These are phyloP conservation scores for Avahi laniger DNA, from an alignment of 2,797 vertebrate species.

Conservation along the genomic window DNA sequence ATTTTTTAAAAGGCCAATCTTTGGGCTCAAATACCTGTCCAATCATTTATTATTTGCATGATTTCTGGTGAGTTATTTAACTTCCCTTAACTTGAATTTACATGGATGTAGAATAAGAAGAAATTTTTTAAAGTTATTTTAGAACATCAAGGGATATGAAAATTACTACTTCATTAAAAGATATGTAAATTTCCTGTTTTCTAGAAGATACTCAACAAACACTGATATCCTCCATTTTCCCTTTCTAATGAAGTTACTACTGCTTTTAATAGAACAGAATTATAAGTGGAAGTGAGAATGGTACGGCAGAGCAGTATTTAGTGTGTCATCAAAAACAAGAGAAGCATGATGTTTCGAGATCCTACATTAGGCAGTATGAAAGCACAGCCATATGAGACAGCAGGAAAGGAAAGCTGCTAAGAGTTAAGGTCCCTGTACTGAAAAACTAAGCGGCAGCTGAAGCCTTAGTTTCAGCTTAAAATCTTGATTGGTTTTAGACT, in stretches of 20 bases:
- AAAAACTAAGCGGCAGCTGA: neutral
- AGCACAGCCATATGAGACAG: neutral
- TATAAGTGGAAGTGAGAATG: neutral
- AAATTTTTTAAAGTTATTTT: constrained; percentile 18
- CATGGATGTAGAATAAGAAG: neutral
- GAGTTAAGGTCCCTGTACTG: neutral
- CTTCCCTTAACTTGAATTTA: neutral
- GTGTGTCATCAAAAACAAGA: neutral
- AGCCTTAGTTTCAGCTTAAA: neutral
- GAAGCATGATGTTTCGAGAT: neutral
- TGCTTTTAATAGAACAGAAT: neutral
- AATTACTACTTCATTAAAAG: constrained; percentile 1
- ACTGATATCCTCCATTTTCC: neutral
- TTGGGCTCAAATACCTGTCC: neutral
- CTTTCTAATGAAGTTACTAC: neutral
- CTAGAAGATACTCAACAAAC: neutral
- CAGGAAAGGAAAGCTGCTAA: neutral
- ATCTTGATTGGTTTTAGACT: constrained; percentile 32
- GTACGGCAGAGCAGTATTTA: neutral
- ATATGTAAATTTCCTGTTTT: neutral
- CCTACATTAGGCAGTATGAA: neutral
- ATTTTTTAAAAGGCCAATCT: neutral
- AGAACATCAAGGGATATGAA: neutral
- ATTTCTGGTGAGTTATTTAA: constrained; percentile 3
- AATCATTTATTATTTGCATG: constrained; percentile 24